These are phyloP conservation scores for Cactoblastis cactorum DNA, from an alignment of 2,888 invertebrate genomes.

Conservation along the genomic window DNA sequence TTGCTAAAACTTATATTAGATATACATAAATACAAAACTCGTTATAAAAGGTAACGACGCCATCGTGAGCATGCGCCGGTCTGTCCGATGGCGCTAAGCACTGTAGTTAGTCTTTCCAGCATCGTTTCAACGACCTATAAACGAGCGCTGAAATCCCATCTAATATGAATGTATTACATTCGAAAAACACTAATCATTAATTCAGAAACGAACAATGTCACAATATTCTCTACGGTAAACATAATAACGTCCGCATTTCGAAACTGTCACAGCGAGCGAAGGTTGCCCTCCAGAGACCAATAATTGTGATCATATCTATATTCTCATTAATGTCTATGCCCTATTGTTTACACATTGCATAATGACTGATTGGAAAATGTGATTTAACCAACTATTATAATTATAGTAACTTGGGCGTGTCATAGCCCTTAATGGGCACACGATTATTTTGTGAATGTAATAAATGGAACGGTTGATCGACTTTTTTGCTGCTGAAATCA, in stretches of 20 bases:
- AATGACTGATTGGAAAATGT: constrained; percentile 11
- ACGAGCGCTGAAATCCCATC: no score
- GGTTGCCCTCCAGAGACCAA: not conserved
- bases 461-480: not conserved
- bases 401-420: not conserved
- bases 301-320: constrained; percentile 13
- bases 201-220: not conserved
- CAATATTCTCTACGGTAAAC: not conserved
- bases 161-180: no score
- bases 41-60: no score
- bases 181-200: no score
- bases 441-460: not conserved
- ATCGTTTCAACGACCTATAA: no score
- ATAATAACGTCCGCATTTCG: constrained; percentile 9
- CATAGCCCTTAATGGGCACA: constrained; percentile 2
- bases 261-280: constrained; percentile 7
- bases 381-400: constrained; percentile 1
- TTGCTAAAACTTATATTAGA: no score
- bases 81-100: no score
- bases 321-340: constrained; percentile 14
- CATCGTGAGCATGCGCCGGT: no score
- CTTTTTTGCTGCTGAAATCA: not conserved
- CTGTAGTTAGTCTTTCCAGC: no score
- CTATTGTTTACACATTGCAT: constrained; percentile 13
- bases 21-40: no score